Evolutionary conservation across 2,797 vertebrate genomes (phyloP), one percentile per base, ranked within the genome.

Genomic region (Lagodon rhomboides): DNA sequence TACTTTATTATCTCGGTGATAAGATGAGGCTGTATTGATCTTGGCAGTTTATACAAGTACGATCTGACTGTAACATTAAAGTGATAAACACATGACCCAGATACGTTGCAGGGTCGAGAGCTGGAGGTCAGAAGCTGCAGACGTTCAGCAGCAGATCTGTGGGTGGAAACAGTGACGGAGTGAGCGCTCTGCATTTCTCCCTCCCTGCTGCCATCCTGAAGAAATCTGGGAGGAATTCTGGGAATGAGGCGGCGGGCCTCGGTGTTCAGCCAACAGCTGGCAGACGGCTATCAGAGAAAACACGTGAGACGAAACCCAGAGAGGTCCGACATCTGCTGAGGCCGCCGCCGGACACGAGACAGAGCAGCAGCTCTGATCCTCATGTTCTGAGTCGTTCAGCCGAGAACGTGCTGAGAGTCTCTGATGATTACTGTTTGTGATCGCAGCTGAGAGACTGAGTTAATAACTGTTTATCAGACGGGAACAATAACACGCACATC

Each of bases 151-250:
- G n/a, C n/a, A n/a, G n/a, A n/a, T n/a, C n/a, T n/a, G n/a, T n/a
- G n/a, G n/a, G 34, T 41, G 22, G 27, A 60, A 49, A 68, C 43
- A 5, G 64, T 4, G 4, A 50, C 38, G 12, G 16, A 53, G 49
- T 50, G 54, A 38, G 25, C 61, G 68, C n/a, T 34, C 56, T 59
- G 25, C 5, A 16, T 41, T 41, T 15, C 18, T 54, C 2, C 34
- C 49, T 44, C n/a, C 12, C 18, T 12, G 20, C 68, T 61, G 74
- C 84, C 69, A 54, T 61, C 62, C 70, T 23, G 38, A 58, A 56
- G n/a, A 34, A 69, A 81, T 38, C 69, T 50, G 65, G 3, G 41
- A 79, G 67, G 80, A 81, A 89, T 87, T 69, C 74, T 79, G 77
- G 73, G 83, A 85, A 81, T 87, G 77, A 64, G 38, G 73, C 72